Base-by-base conservation (phyloP, 1,140 invertebrate genomes). In the Aphaenogaster floridana region DNA sequence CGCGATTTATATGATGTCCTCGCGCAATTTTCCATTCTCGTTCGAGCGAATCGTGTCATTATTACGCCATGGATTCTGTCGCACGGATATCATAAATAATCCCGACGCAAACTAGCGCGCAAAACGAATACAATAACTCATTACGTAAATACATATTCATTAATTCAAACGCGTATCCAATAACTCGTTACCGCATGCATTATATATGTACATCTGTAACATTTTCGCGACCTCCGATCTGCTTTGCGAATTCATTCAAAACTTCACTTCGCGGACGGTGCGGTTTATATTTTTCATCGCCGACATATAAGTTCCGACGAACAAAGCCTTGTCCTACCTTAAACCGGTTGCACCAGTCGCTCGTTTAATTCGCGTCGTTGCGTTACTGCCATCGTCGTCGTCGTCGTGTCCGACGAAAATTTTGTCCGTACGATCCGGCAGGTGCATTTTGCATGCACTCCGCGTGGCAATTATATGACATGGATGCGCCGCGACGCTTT, bases 381-480 rank as follows among this genome's bases (percentile, higher is more conserved):
- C 79, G 34, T 36, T 36, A 4, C 57, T 36, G 7, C 15, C 17
- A 34, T 71, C 39, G 59, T 50, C 59, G 50, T 9, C 42, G 17
- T 45, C 54, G 4, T 13, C 9, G 21, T 48, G 57, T 39, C 57
- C 59, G 34, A 11, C 72, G 78, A 89, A 89, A 86, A 88, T 74
- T 89, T 52, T 59, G 59, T 3, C 79, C 4, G 71, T 34, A 57
- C 69, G 42, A 77, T 77, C 63, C 48, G 59, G 63, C 66, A 78
- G 57, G 72, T 89, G 86, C 74, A 88, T 84, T 85, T 88, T 61
- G 89, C 79, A 88, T 90, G 86, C 84, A 84, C 50, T 87, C n/a
- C 61, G 83, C 89, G 69, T 79, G 63, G 54, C 71, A 84, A 90
- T 90, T 89, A 86, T 64, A 50, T 54, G 42, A 78, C 78, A 59